Evolutionary conservation across 92 coral and sea anemone genomes (phyloP).

Genomic region (Umimayanthus chanpuru): DNA sequence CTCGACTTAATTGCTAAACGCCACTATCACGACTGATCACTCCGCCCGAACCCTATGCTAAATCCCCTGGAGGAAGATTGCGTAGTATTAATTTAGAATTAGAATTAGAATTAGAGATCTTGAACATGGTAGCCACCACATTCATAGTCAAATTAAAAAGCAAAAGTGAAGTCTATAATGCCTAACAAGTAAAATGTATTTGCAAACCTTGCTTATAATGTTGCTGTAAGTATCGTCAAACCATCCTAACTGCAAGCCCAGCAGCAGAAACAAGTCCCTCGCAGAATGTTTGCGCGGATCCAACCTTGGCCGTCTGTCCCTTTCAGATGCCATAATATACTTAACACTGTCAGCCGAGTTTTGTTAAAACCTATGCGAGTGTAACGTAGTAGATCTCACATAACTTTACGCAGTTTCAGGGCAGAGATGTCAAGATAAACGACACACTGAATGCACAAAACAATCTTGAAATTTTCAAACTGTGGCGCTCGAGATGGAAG

Average conservation of each 20-base stretch:
- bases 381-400: background rate
- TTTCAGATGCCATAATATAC: background rate
- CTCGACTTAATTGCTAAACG: too few species aligned
- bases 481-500: slow-evolving; percentile 35
- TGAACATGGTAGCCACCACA: too few species aligned
- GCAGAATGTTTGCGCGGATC: slow-evolving; percentile 25
- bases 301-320: background rate
- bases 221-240: slow-evolving; percentile 38
- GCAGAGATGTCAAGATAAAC: background rate
- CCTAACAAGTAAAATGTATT: background rate
- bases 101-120: too few species aligned
- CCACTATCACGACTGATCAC: too few species aligned
- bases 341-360: background rate
- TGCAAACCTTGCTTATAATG: slow-evolving; percentile 27
- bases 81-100: too few species aligned
- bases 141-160: background rate
- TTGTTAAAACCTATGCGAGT: background rate
- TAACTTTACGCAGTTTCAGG: background rate
- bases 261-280: slow-evolving; percentile 34
- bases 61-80: too few species aligned
- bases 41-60: too few species aligned
- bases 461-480: background rate
- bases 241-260: slow-evolving; percentile 45
- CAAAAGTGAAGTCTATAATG: background rate
- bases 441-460: background rate